Conservation (phyloP, 1,140 invertebrate genomes). For the Formica exsecta region DNA sequence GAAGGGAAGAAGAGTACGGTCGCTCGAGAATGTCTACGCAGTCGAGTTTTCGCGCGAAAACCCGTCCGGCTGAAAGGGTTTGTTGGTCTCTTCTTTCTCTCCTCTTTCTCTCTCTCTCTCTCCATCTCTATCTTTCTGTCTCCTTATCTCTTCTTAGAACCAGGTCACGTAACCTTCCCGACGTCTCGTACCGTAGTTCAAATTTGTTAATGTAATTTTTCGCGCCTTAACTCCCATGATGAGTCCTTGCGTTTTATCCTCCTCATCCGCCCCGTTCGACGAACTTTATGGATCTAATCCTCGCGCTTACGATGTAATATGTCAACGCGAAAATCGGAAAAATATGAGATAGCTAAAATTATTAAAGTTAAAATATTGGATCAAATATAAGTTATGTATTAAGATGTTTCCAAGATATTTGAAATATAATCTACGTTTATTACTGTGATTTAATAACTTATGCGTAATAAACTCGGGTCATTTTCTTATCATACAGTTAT, state of each 20-base stretch:
- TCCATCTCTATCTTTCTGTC: not conserved
- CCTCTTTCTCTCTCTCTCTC: no score
- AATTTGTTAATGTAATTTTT: constrained; percentile 61
- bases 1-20: constrained; percentile 13
- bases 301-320: constrained; percentile 26
- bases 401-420: constrained; percentile 21
- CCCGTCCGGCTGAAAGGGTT: constrained; percentile 15
- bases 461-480: constrained; percentile 20
- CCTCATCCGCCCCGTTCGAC: not conserved
- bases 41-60: constrained; percentile 55
- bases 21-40: constrained; percentile 72
- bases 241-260: constrained; percentile 9
- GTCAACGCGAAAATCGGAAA: constrained; percentile 30
- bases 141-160: constrained; percentile 5
- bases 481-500: constrained; percentile 15
- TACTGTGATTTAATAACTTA: constrained; percentile 47
- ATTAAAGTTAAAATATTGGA: no score
- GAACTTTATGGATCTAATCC: constrained; percentile 37
- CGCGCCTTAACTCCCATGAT: constrained; percentile 50
- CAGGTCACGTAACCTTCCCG: constrained; percentile 34
- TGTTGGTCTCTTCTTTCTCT: not conserved
- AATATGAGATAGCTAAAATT: constrained; percentile 10
- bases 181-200: constrained; percentile 3
- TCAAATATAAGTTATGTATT: not conserved
- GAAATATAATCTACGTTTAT: constrained; percentile 4